Conservation (phyloP, 2,113 vertebrate species). For the Gambusia holbrooki region DNA sequence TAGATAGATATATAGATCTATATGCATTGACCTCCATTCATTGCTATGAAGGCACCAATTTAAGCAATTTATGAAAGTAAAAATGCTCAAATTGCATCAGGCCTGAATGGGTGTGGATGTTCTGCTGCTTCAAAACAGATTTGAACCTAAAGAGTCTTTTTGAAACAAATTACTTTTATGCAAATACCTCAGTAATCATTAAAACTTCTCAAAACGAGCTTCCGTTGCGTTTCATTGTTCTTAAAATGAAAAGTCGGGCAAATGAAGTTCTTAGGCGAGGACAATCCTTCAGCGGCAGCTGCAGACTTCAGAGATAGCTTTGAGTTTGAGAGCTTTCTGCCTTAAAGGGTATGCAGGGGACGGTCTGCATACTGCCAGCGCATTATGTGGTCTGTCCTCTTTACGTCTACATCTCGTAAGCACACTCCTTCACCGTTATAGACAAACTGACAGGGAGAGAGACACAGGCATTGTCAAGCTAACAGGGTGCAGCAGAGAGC, state of each 20-base stretch:
- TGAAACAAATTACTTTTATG: constrained; percentile 30
- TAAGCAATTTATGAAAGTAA: no score
- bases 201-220: not conserved
- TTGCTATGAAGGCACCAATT: no score
- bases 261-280: not conserved
- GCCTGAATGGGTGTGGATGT: no score
- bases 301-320: constrained; percentile 14
- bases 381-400: constrained; percentile 29
- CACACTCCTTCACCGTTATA: constrained; percentile 44
- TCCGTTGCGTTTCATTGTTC: not conserved
- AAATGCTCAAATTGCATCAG: no score
- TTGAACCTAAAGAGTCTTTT: not conserved
- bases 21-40: no score
- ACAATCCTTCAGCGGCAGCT: constrained; percentile 13
- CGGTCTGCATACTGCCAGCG: constrained; percentile 16
- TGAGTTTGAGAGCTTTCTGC: not conserved
- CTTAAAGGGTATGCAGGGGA: constrained; percentile 1
- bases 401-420: constrained; percentile 52
- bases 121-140: not conserved
- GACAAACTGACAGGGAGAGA: constrained; percentile 51
- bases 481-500: constrained; percentile 65
- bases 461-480: constrained; percentile 49
- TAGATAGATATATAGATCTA: no score
- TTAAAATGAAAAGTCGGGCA: not conserved
- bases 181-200: constrained; percentile 29